These are phyloP conservation scores for Amphilophus citrinellus DNA, from an alignment of 2,113 vertebrate genomes.

Conservation along the genomic window DNA sequence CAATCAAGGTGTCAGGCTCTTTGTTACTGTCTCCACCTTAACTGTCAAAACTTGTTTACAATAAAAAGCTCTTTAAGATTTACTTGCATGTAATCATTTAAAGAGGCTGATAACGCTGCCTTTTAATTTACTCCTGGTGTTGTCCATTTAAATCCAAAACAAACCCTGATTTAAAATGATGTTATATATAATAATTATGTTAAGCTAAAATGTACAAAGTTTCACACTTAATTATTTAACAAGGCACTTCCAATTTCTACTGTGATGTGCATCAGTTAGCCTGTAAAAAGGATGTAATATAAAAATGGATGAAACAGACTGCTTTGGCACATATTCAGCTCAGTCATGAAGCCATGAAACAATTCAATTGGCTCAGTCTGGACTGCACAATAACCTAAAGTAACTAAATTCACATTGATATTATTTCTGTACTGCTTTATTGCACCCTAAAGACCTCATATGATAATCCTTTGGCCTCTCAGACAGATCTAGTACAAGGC, in stretches of 20 bases:
- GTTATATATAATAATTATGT: not conserved
- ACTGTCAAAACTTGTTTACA: slow-evolving; percentile 42
- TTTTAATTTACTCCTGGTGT: slow-evolving; percentile 10
- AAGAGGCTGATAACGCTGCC: not conserved
- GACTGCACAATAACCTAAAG: not conserved
- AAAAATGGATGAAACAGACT: not conserved
- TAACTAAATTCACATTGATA: slow-evolving; percentile 7
- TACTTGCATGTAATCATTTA: slow-evolving; percentile 35
- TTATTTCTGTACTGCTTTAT: not conserved
- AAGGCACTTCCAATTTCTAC: not conserved
- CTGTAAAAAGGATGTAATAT: not conserved
- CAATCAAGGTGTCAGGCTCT: not conserved
- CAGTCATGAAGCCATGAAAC: slow-evolving; percentile 1
- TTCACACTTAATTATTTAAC: not conserved
- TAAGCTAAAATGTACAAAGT: not conserved
- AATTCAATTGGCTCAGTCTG: slow-evolving; percentile 9
- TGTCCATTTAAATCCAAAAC: not conserved
- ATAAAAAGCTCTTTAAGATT: slow-evolving; percentile 49
- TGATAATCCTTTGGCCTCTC: slow-evolving; percentile 20
- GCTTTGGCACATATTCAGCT: slow-evolving; percentile 13
- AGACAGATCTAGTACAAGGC: slow-evolving; percentile 1
- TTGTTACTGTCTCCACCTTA: slow-evolving; percentile 1
- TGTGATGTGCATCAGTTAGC: not conserved
- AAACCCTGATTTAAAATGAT: not conserved
- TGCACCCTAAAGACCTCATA: slow-evolving; percentile 9